These are phyloP conservation scores for Aethes cnicana DNA, from an alignment of 2,888 invertebrate genomes.

Conservation along the genomic window DNA sequence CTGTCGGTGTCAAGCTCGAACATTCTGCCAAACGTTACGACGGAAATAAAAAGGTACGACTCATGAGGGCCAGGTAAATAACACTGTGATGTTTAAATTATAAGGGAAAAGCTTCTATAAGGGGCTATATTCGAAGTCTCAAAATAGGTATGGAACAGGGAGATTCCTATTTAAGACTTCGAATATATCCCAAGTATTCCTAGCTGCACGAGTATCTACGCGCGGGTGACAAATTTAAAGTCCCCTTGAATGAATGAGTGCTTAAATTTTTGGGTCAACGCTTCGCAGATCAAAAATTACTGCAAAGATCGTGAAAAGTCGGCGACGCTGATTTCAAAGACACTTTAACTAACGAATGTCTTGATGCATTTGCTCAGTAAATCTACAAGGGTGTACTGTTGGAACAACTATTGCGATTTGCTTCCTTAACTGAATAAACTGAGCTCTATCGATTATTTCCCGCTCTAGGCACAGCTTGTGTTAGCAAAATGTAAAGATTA, in stretches of 20 bases:
- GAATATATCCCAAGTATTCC: too few relatives aligned
- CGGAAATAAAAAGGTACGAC: constrained; percentile 17
- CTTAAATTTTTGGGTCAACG: constrained; percentile 1
- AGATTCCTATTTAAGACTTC: too few relatives aligned
- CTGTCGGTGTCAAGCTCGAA: constrained; percentile 7
- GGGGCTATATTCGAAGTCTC: too few relatives aligned
- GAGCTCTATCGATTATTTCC: constrained; percentile 19
- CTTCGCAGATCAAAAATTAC: background rate
- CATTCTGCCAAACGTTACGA: constrained; percentile 26
- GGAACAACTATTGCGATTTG: constrained; percentile 21
- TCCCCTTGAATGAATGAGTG: constrained; percentile 11
- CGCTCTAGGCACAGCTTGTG: background rate
- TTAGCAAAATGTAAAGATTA: too few relatives aligned
- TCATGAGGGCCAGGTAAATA: constrained; percentile 11
- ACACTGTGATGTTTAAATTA: constrained; percentile 21
- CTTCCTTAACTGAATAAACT: constrained; percentile 8
- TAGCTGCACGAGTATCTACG: background rate
- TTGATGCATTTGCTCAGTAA: constrained; percentile 16
- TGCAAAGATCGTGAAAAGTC: background rate
- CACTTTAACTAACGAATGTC: constrained; percentile 14
- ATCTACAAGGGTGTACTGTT: constrained; percentile 23
- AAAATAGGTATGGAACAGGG: too few relatives aligned
- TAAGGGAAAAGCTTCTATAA: constrained; percentile 13
- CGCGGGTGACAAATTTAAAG: constrained; percentile 3
- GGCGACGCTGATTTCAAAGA: constrained; percentile 2